Conservation (phyloP, 2,797 vertebrate genomes). For the Lagorchestes hirsutus region DNA sequence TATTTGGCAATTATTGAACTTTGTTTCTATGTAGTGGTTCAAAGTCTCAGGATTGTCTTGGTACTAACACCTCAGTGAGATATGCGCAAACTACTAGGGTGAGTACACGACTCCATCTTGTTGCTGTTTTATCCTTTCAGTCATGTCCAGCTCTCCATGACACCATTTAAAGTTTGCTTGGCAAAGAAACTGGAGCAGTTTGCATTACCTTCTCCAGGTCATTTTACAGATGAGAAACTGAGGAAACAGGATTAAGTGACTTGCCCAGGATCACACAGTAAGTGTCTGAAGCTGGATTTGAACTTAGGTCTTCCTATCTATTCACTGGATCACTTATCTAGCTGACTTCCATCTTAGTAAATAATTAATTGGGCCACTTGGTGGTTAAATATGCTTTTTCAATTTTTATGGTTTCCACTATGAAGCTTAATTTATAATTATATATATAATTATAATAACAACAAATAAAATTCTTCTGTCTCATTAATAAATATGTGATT, state of each 20-base stretch:
- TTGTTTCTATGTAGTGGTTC: background rate
- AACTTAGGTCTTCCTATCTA: background rate
- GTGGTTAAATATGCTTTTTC: background rate
- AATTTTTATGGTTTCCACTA: background rate
- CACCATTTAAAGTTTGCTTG: background rate
- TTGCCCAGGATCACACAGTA: background rate
- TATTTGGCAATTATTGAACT: background rate
- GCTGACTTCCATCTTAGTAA: background rate
- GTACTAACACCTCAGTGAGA: background rate
- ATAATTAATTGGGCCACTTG: background rate
- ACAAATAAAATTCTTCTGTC: background rate
- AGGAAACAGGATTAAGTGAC: background rate
- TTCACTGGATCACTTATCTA: background rate
- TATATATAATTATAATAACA: too few relatives aligned
- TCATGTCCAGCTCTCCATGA: background rate
- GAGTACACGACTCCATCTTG: background rate
- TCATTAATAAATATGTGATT: background rate
- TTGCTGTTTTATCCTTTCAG: background rate
- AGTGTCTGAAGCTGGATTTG: background rate
- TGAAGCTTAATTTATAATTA: background rate
- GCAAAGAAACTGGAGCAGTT: background rate
- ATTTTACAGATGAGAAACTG: background rate
- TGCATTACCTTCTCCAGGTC: background rate
- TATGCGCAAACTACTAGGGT: background rate
- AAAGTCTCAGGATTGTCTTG: background rate